Evolutionary conservation across 1,140 invertebrate species (phyloP).

Genomic region (Mercenaria mercenaria): DNA sequence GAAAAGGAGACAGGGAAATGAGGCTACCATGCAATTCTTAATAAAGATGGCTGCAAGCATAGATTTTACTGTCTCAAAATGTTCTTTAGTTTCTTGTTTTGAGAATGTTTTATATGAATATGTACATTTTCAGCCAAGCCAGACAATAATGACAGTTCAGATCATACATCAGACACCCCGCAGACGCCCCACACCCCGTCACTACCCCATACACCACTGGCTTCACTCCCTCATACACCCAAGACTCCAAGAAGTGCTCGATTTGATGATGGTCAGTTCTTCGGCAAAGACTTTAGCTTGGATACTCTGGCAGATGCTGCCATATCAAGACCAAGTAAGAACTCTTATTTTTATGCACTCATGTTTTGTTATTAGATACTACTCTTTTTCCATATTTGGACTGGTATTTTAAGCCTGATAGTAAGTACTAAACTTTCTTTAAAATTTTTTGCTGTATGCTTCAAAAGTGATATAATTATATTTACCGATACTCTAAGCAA

Average conservation of each 20-base stretch:
- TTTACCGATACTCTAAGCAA: no score
- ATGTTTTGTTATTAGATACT: no score
- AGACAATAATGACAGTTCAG: constrained; percentile 60
- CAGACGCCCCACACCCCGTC: constrained; percentile 81
- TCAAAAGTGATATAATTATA: no score
- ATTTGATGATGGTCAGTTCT: constrained; percentile 85
- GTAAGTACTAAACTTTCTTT: no score
- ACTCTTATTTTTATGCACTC: background rate
- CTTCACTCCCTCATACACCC: constrained; percentile 71
- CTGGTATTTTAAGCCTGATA: no score
- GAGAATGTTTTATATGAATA: no score
- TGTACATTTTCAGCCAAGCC: constrained; percentile 55
- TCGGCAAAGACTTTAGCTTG: constrained; percentile 84
- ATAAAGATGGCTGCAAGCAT: no score
- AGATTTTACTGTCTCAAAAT: no score
- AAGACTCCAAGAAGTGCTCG: constrained; percentile 82
- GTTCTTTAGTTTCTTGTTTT: no score
- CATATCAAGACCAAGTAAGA: constrained; percentile 67
- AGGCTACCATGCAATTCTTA: no score
- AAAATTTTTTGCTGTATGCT: no score
- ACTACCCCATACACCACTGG: constrained; percentile 60
- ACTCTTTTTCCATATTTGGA: background rate
- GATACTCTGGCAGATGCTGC: constrained; percentile 80
- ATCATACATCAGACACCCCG: constrained; percentile 81
- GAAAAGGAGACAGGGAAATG: no score